Evolutionary conservation across 53 echinoderm and acorn worm species (phyloP), one percentile per base, ranked within the genome.

Genomic region (Apostichopus leukothele): DNA sequence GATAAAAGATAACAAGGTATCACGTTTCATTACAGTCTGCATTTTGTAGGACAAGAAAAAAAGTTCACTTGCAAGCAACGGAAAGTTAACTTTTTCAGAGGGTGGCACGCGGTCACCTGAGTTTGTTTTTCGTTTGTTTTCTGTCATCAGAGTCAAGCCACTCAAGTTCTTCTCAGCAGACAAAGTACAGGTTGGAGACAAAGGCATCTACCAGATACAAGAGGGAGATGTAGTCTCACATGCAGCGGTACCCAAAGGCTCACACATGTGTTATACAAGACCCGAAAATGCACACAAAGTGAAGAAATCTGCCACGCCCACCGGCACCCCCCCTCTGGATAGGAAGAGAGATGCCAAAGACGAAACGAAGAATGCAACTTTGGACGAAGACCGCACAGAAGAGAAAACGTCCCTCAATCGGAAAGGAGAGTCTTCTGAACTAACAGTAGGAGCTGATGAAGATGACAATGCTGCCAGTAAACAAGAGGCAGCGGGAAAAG

Each of bases 111-210:
- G 39, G 39, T 39, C 39, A 39, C 39, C 39, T 39, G 3, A 57
- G 57, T 57, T 57, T 9, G 8, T 57, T 57, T 57, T 57, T 57
- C 1, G 0, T 57, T 9, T 57, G 55, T 57, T 57, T 14, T 22
- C 22, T 59, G 19, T 77, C 6, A 3, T 61, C 86, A 96, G 99
- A 73, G 91, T 94, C 12, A 90, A 90, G 74, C 91, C 94, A 50
- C 86, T 99, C 52, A 89, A 94, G 61, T 96, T 92, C 78, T 94
- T 94, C 81, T 93, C 91, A 21, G 92, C 94, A 76, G 99, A 96
- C 19, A 96, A 92, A 86, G 86, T 96, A 8, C 99, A 99, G 86
- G 93, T 99, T 5, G 99, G 99, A 9, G 99, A 99, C 89, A 99
- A 96, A 80, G 94, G 83, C 26, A 91, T 99, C 92, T 96, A 93